Base-by-base conservation (phyloP, 2,113 vertebrate species). In the Macroglossus sobrinus region DNA sequence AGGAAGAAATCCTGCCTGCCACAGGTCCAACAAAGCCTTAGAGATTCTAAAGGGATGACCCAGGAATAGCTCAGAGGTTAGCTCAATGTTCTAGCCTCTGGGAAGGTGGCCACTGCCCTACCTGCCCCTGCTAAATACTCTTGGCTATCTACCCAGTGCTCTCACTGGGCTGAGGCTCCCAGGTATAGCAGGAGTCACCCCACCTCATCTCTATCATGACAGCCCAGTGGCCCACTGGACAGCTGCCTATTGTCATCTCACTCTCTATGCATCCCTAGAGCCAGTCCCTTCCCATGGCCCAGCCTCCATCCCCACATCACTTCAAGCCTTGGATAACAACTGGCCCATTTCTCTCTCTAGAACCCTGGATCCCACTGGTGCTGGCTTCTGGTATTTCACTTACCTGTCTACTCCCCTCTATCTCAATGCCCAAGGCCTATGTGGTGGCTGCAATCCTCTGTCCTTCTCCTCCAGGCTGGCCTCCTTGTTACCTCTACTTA, bases 1-100 rank as follows among this genome's bases (percentile, higher is more conserved):
- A 57, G 24, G 9, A 24, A 22, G 7, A 40, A 30, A 64, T n/a
- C 43, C 30, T 57, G 21, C 50, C 55, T 19, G 76, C 94, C 94
- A 94, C 97, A 96, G 97, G 97, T 89, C 97, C 93, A 95, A 89
- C 26, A 12, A 92, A 95, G 92, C 95, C 94, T 92, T 74, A 1
- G n/a, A 93, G 95, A 96, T 94, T 95, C 95, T 79, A 7, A 78
- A 84, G 63, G 21, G 63, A 57, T 24, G 0, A 55, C 68, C 12
- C 8, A 2, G 28, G 80, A 22, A 9, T 43, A 53, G 13, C 26
- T 75, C 24, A 71, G 74, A 55, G 16, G 50, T 40, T n/a, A n/a
- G n/a, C 47, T 10, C 45, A 22, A 26, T 0, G 21, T 64, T 38
- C 12, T 1, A 22, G 55, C 7, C n/a, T 18, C 74, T 6, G 3